These are phyloP conservation scores for Falco cherrug DNA, from an alignment of 2,797 vertebrate genomes.

Conservation along the genomic window DNA sequence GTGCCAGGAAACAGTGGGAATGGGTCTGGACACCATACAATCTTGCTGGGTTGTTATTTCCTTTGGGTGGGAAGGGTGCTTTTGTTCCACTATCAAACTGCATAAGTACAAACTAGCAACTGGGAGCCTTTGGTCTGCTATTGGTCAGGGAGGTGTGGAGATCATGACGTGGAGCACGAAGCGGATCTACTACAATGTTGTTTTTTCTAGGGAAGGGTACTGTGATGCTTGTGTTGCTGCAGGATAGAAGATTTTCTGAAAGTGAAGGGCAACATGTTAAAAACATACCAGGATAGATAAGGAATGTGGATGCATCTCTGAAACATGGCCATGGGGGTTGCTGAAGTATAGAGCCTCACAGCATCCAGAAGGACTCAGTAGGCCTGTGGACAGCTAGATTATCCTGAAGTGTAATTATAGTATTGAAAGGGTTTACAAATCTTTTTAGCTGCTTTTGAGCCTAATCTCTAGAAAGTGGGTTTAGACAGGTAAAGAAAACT, in stretches of 20 bases:
- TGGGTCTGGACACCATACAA: slow-evolving; percentile 8
- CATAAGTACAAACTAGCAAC: neutral
- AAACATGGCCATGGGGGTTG: neutral
- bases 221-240: neutral
- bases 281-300: neutral
- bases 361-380: neutral
- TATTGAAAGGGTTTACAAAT: neutral
- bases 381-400: neutral
- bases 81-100: neutral
- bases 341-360: neutral
- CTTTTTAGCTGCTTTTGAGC: neutral
- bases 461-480: neutral
- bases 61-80: neutral
- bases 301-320: neutral
- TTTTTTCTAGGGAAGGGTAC: neutral
- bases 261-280: neutral
- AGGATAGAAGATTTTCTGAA: neutral
- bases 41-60: neutral
- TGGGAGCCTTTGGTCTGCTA: neutral
- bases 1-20: neutral
- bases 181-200: neutral
- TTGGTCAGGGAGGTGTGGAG: neutral
- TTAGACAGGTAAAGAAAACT: neutral
- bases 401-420: neutral
- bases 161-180: fast-evolving